Evolutionary conservation across 92 coral and sea anemone genomes (phyloP).

Genomic region (Zoanthus solanderi): DNA sequence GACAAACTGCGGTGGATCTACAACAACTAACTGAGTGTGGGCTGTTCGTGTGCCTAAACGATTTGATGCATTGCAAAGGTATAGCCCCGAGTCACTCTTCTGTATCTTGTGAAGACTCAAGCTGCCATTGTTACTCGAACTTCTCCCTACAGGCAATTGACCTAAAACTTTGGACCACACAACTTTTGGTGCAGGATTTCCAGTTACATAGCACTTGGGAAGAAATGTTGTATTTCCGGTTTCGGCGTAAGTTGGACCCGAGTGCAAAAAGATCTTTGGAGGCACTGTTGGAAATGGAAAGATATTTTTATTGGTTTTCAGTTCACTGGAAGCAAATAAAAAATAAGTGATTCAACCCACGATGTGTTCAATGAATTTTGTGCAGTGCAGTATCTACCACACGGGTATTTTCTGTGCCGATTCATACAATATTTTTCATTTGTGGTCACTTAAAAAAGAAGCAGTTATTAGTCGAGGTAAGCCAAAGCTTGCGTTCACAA

Average conservation of each 20-base stretch:
- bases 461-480: too few species aligned
- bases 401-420: too few species aligned
- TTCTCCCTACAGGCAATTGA: not conserved
- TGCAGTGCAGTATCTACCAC: too few species aligned
- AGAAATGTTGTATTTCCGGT: not conserved
- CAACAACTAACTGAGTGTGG: slow-evolving; percentile 1
- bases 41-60: not conserved
- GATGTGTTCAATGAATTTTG: too few species aligned
- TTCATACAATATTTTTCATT: too few species aligned
- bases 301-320: too few species aligned
- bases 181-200: slow-evolving; percentile 18
- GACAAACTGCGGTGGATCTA: not conserved
- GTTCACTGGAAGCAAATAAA: too few species aligned
- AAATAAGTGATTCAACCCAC: too few species aligned
- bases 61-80: slow-evolving; percentile 6
- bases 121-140: not conserved
- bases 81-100: slow-evolving; percentile 8
- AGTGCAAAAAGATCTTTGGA: not conserved
- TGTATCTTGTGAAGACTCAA: not conserved
- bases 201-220: slow-evolving; percentile 9
- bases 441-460: too few species aligned
- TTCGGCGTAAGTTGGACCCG: slow-evolving; percentile 11
- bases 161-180: slow-evolving; percentile 14
- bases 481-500: too few species aligned
- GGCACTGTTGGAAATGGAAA: slow-evolving; percentile 1